Conservation (phyloP, 1,140 invertebrate species). For the Hesperophylax magnus region DNA sequence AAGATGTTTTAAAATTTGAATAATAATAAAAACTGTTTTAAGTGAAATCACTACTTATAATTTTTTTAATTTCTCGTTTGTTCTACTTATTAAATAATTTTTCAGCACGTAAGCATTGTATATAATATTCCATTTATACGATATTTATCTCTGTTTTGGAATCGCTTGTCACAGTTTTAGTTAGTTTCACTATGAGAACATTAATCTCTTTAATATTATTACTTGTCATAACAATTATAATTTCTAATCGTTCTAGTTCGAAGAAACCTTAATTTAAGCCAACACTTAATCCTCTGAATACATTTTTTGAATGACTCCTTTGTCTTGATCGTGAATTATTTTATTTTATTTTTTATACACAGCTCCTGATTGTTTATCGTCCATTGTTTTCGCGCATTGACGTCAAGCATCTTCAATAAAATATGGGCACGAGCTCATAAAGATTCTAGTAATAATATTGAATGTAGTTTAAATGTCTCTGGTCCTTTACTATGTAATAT, state of each 20-base stretch:
- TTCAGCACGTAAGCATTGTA: neutral
- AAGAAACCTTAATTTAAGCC: conserved; percentile 15
- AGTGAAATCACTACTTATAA: no score
- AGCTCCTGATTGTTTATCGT: conserved; percentile 16
- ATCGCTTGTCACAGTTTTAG: neutral
- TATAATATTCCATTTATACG: neutral
- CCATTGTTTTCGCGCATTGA: conserved; percentile 18
- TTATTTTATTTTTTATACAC: conserved; percentile 9
- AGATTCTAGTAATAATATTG: neutral
- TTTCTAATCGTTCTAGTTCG: neutral
- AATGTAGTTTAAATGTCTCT: neutral
- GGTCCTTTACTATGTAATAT: neutral
- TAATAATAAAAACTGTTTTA: no score
- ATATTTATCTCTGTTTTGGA: neutral
- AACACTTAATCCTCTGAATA: neutral
- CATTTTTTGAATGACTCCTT: conserved; percentile 19
- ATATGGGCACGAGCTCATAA: neutral
- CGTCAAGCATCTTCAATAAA: conserved; percentile 12
- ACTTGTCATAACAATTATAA: conserved; percentile 25
- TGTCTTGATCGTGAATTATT: neutral
- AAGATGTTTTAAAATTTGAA: no score
- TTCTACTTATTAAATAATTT: conserved; percentile 9
- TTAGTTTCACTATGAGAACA: conserved; percentile 6
- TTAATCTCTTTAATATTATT: neutral
- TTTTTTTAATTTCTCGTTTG: neutral